Evolutionary conservation across 2,888 invertebrate species (phyloP).

Genomic region (Drosophila neonasuta): DNA sequence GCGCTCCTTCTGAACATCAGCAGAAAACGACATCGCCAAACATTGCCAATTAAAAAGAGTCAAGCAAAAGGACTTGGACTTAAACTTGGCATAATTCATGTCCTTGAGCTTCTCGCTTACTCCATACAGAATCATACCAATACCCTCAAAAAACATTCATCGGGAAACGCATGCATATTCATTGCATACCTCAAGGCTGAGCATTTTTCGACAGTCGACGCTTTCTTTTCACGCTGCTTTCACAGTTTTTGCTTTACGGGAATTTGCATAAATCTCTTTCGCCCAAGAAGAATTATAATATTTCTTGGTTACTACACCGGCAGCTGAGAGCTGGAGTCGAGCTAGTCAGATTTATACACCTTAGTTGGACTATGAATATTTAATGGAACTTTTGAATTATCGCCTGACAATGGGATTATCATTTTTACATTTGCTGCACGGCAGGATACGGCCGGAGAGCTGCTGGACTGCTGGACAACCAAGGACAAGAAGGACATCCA

Average conservation of each 20-base stretch:
- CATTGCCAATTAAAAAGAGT: constrained; percentile 41
- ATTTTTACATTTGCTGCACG: constrained; percentile 80
- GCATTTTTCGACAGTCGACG: constrained; percentile 23
- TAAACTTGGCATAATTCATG: constrained; percentile 64
- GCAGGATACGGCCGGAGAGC: constrained; percentile 35
- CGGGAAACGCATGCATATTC: constrained; percentile 52
- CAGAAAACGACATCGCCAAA: constrained; percentile 53
- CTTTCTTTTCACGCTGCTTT: constrained; percentile 37
- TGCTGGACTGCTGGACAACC: constrained; percentile 12
- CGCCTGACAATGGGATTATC: constrained; percentile 82
- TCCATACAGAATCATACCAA: constrained; percentile 12
- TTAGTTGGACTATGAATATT: constrained; percentile 42
- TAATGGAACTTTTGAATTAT: constrained; percentile 79
- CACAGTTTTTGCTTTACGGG: constrained; percentile 20
- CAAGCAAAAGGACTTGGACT: constrained; percentile 21
- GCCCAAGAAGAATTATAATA: constrained; percentile 44
- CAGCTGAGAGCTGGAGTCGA: background rate
- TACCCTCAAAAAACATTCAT: constrained; percentile 5
- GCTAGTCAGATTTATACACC: constrained; percentile 28
- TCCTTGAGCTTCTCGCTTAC: constrained; percentile 38
- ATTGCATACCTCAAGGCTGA: constrained; percentile 46
- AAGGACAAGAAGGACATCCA: constrained; percentile 11
- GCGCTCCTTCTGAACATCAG: constrained; percentile 51
- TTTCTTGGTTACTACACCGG: constrained; percentile 58
- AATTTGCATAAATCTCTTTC: constrained; percentile 74